Evolutionary conservation across 2,797 vertebrate genomes (phyloP).

Genomic region (Adrianichthys oophorus): DNA sequence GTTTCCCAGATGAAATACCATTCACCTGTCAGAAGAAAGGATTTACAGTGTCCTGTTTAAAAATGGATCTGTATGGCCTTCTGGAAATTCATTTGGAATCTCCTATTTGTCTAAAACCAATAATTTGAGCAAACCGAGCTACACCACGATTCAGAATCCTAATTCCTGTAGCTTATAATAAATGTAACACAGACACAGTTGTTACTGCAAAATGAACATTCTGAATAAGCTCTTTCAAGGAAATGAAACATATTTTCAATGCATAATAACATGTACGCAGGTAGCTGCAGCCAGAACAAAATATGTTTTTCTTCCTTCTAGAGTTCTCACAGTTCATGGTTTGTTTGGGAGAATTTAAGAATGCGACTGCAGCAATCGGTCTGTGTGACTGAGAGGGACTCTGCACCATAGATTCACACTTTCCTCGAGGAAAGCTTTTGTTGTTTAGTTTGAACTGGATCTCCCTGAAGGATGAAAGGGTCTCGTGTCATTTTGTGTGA

Average conservation of each 20-base stretch:
- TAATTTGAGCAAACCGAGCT: slow-evolving; percentile 41
- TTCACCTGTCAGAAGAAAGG: slow-evolving; percentile 61
- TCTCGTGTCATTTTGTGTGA: slow-evolving; percentile 29
- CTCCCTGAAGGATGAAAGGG: slow-evolving; percentile 29
- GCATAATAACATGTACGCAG: slow-evolving; percentile 3
- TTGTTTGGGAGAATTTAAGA: slow-evolving; percentile 11
- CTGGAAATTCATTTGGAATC: slow-evolving; percentile 53
- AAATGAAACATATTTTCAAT: slow-evolving; percentile 6
- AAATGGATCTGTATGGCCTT: slow-evolving; percentile 53
- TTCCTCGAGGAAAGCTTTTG: slow-evolving; percentile 20
- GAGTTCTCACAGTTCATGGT: slow-evolving; percentile 13
- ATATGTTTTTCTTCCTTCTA: neutral
- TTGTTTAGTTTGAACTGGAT: slow-evolving; percentile 17
- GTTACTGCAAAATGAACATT: slow-evolving; percentile 21
- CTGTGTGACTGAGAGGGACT: slow-evolving; percentile 8
- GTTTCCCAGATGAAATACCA: slow-evolving; percentile 68
- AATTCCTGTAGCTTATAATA: slow-evolving; percentile 16
- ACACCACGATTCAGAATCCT: slow-evolving; percentile 8
- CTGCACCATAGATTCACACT: slow-evolving; percentile 12
- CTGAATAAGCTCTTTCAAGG: slow-evolving; percentile 6
- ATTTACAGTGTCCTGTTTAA: slow-evolving; percentile 64
- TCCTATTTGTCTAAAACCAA: slow-evolving; percentile 47
- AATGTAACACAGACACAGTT: slow-evolving; percentile 27
- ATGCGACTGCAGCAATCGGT: slow-evolving; percentile 13
- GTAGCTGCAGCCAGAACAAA: slow-evolving; percentile 8